phyloP scores from a whole-genome alignment of 2,113 vertebrate genomes.

The Halcyon senegalensis region DNA sequence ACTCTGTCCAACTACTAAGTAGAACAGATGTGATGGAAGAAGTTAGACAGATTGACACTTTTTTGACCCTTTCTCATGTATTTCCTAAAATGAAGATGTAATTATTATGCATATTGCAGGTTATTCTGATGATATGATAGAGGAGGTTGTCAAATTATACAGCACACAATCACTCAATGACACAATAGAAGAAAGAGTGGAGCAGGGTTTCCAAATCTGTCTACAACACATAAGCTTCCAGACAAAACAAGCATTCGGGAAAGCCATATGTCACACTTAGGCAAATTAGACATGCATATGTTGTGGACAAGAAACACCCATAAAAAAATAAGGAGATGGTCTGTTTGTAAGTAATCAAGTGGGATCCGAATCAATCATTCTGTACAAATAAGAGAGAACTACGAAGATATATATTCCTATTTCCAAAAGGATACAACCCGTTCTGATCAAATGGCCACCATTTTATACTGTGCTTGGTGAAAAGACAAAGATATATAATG shows the following conservation, averaged over 20 bases:
- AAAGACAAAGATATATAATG: not conserved
- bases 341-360: not conserved
- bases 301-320: not conserved
- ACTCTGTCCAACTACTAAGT: conserved; percentile 14
- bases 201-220: not conserved
- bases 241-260: conserved; percentile 4
- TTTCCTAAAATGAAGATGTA: conserved; percentile 31
- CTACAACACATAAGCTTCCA: not conserved
- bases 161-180: conserved; percentile 51
- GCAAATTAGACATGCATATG: conserved; percentile 44
- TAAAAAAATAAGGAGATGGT: conserved; percentile 1
- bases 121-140: conserved; percentile 60
- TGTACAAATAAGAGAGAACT: not conserved
- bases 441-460: not conserved
- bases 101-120: conserved; percentile 63
- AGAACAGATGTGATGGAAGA: conserved; percentile 35
- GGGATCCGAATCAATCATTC: not conserved
- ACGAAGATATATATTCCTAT: not conserved
- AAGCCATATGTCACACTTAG: conserved; percentile 47
- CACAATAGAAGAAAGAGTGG: conserved; percentile 15
- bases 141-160: conserved; percentile 59
- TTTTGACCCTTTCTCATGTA: conserved; percentile 21
- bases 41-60: conserved; percentile 30
- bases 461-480: not conserved
- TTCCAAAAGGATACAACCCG: not conserved